phyloP scores from a whole-genome alignment of 2,113 vertebrate species.

The Craseonycteris thonglongyai region DNA sequence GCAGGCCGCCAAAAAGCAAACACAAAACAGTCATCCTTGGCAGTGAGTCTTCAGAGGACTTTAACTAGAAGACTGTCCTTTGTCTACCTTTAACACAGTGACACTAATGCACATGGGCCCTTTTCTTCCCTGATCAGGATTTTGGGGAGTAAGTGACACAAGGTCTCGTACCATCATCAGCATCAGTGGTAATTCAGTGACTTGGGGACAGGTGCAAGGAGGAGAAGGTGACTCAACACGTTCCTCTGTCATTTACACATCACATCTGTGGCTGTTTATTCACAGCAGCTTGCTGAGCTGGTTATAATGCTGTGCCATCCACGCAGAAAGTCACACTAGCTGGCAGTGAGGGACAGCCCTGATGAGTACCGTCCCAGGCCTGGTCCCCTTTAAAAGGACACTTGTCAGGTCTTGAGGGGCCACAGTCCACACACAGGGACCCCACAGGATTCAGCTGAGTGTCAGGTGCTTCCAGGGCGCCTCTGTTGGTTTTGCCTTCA shows the following conservation, averaged over 20 bases:
- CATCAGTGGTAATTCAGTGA: slow-evolving; percentile 20
- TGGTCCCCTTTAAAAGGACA: neutral
- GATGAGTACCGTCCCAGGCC: slow-evolving; percentile 61
- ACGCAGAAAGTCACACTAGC: slow-evolving; percentile 36
- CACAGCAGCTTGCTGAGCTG: slow-evolving; percentile 38
- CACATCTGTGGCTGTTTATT: slow-evolving; percentile 28
- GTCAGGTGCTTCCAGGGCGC: neutral
- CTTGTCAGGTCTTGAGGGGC: neutral
- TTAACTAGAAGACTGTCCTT: slow-evolving; percentile 53
- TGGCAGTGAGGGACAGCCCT: slow-evolving; percentile 37
- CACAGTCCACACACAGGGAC: neutral
- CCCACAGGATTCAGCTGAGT: slow-evolving; percentile 38
- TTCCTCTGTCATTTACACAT: slow-evolving; percentile 46
- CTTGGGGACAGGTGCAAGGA: slow-evolving; percentile 9
- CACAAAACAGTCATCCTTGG: slow-evolving; percentile 93
- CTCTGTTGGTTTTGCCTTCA: slow-evolving; percentile 44
- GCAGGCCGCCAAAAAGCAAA: slow-evolving; percentile 75
- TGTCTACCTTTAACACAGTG: slow-evolving; percentile 70
- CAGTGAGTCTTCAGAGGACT: slow-evolving; percentile 77
- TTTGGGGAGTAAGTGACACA: slow-evolving; percentile 39
- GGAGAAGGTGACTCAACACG: slow-evolving; percentile 47
- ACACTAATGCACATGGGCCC: slow-evolving; percentile 76
- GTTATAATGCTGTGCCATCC: slow-evolving; percentile 47
- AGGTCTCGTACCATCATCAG: slow-evolving; percentile 60
- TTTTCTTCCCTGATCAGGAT: slow-evolving; percentile 54